phyloP scores from a whole-genome alignment of 2,113 vertebrate genomes.

The Canis aureus region DNA sequence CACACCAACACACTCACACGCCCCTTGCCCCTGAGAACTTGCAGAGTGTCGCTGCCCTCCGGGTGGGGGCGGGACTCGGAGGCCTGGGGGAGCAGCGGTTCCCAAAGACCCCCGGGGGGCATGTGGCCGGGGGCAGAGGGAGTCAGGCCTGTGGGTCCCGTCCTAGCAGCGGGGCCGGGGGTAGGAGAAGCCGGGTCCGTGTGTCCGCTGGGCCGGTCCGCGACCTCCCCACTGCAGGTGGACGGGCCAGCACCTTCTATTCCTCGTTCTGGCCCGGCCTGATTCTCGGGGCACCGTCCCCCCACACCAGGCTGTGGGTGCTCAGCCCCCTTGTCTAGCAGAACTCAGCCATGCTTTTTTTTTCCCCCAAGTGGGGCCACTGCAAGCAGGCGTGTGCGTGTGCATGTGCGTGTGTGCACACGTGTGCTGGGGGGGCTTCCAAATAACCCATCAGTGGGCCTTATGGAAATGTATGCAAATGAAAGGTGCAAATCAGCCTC shows the following conservation, averaged over 20 bases:
- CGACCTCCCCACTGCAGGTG: no score
- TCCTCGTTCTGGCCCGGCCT: background rate
- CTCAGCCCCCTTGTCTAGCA: background rate
- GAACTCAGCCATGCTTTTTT: background rate
- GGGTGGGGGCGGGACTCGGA: background rate
- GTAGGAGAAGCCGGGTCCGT: no score
- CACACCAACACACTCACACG: background rate
- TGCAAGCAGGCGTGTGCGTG: background rate
- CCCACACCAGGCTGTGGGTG: background rate
- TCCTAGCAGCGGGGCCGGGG: background rate
- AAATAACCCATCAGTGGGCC: slow-evolving; percentile 64
- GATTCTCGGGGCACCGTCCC: background rate
- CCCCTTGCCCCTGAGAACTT: background rate
- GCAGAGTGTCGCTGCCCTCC: background rate
- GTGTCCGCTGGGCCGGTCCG: no score
- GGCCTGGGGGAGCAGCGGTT: background rate
- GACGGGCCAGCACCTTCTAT: no score
- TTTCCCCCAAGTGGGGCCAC: background rate
- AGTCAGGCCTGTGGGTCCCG: background rate
- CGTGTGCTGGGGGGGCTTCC: slow-evolving; percentile 35
- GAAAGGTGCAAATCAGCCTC: slow-evolving; percentile 70
- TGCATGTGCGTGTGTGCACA: no score
- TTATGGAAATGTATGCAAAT: slow-evolving; percentile 81
- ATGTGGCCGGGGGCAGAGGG: no score
- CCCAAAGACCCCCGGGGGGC: background rate